Conservation (phyloP, 2,888 invertebrate species). For the Ectemnius continuus region DNA sequence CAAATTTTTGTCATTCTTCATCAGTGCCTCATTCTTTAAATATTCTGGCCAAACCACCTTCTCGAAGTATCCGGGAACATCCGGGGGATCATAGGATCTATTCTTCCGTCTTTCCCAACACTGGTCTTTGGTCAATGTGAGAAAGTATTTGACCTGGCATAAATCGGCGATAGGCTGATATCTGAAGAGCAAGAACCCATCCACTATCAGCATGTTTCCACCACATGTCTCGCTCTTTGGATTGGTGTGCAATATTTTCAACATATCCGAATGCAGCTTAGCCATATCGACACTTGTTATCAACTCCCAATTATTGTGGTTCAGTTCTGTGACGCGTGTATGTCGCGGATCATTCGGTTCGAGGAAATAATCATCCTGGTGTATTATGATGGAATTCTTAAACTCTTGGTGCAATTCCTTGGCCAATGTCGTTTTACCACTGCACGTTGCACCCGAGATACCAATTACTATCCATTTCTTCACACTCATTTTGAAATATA, state of each 20-base stretch:
- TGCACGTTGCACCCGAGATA: conserved; percentile 89
- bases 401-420: conserved; percentile 79
- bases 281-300: conserved; percentile 86
- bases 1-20: conserved; percentile 66
- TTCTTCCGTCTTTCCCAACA: conserved; percentile 82
- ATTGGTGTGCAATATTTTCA: conserved; percentile 72
- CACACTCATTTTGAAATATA: conserved; percentile 64
- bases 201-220: conserved; percentile 83
- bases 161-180: conserved; percentile 83
- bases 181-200: conserved; percentile 88
- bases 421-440: conserved; percentile 89
- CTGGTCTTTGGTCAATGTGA: conserved; percentile 84
- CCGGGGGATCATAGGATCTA: conserved; percentile 91
- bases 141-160: conserved; percentile 87
- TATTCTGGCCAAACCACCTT: conserved; percentile 95
- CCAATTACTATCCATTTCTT: conserved; percentile 83
- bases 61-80: conserved; percentile 93
- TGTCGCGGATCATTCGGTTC: conserved; percentile 84
- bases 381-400: conserved; percentile 79
- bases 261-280: conserved; percentile 83
- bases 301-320: conserved; percentile 88
- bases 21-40: conserved; percentile 80
- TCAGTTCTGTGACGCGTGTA: conserved; percentile 81
- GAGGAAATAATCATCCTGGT: conserved; percentile 89
- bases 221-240: conserved; percentile 50